These are phyloP conservation scores for Zosterops pallidus DNA, from an alignment of 2,113 vertebrate species.

Conservation along the genomic window DNA sequence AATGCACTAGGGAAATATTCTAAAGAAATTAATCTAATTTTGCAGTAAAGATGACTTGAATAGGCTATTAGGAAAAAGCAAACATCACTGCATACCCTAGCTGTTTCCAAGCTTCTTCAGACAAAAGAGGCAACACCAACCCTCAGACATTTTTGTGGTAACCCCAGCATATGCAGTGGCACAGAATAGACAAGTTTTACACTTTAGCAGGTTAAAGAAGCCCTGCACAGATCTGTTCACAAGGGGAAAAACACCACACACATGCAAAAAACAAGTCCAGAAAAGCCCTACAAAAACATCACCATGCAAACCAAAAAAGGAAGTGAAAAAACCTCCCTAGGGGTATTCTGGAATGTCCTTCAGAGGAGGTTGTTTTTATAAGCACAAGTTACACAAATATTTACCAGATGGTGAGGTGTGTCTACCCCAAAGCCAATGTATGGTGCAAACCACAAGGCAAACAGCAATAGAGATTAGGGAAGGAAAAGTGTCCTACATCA, in stretches of 20 bases:
- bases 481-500: not conserved
- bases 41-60: not conserved
- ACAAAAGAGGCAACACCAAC: not conserved
- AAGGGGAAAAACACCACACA: not conserved
- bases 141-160: not conserved
- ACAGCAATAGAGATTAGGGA: not conserved
- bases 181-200: not conserved
- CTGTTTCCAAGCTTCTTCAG: not conserved
- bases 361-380: not conserved
- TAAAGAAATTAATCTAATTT: not conserved
- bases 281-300: not conserved
- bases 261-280: not conserved
- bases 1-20: not conserved
- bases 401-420: not conserved
- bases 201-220: not conserved
- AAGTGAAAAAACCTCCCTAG: not conserved
- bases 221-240: not conserved
- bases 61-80: not conserved
- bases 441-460: not conserved
- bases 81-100: not conserved
- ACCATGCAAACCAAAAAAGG: not conserved
- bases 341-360: not conserved
- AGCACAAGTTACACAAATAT: not conserved
- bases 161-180: not conserved
- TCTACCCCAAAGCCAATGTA: not conserved